phyloP scores from a whole-genome alignment of 2,797 vertebrate genomes.

The Psittacula derbiana region DNA sequence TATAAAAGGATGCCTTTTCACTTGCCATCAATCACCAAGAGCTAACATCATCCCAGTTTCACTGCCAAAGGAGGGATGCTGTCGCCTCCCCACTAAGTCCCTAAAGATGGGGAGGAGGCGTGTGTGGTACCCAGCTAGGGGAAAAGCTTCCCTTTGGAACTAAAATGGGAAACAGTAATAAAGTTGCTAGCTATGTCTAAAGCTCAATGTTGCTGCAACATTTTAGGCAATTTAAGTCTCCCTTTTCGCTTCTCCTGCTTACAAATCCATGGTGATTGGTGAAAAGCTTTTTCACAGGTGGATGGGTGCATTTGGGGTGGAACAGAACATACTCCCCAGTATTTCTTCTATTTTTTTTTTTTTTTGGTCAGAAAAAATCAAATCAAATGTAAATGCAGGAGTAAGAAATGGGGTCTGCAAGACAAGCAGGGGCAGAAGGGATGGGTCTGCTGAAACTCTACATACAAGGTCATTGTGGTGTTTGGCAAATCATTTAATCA shows the following conservation, averaged over 20 bases:
- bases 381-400: neutral
- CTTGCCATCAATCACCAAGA: neutral
- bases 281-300: neutral
- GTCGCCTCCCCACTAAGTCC: rapidly evolving
- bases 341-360: neutral
- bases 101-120: rapidly evolving
- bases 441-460: neutral
- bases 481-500: neutral
- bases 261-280: too few relatives aligned
- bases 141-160: neutral
- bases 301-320: neutral
- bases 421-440: neutral
- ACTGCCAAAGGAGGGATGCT: rapidly evolving
- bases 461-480: neutral
- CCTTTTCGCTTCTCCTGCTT: rapidly evolving
- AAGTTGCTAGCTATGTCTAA: rapidly evolving
- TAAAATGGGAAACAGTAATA: neutral
- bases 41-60: neutral
- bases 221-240: neutral
- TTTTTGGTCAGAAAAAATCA: neutral
- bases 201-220: neutral
- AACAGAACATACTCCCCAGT: neutral
- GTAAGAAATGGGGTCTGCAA: neutral
- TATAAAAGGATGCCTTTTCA: neutral
- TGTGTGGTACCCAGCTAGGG: neutral